Base-by-base conservation (phyloP, 2,113 vertebrate species). In the Phyllostomus hastatus region DNA sequence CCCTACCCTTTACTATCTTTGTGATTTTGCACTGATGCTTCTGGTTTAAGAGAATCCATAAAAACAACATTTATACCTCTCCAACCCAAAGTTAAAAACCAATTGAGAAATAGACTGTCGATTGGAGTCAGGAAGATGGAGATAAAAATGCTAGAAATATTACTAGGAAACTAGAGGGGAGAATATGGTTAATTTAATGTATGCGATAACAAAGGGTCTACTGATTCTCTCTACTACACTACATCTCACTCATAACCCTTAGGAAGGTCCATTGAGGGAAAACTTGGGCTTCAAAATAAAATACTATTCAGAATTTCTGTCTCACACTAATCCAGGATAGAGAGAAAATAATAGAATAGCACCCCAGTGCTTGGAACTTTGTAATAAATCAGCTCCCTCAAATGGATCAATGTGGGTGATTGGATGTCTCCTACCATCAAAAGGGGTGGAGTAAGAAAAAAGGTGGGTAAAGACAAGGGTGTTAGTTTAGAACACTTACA, bases 231-330 rank as follows among this genome's bases (percentile, higher is more conserved):
- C n/a, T 70, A 52, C 17, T 61, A 4, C n/a, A 46, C 57, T 64
- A n/a, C 12, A 50, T 43, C 38, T 33, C 43, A 38, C 54, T 89
- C 33, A 80, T 48, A 70, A 2, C 10, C 19, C 46, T 76, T 81
- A 81, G 19, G 35, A 85, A 95, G 85, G 24, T 33, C 19, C 35
- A 69, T 14, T 14, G 28, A 87, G 20, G 16, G 41, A 38, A 86
- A 94, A n/a, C 24, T 57, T 95, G 46, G 3, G 67, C n/a, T 91
- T 46, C 75, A 90, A 96, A 97, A 73, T 81, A 69, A 95, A 92
- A 93, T 9, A 84, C 17, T 69, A n/a, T 86, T 48, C 28, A 70
- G 35, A 19, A 73, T 83, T 50, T 69, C 54, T 78, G 54, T 35
- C n/a, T 83, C 43, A 87, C 24, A 61, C 6, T 35, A 19, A 86